Evolutionary conservation across 2,888 invertebrate species (phyloP), one percentile per base, ranked within the genome.

Genomic region (Hoplodrina blanda): DNA sequence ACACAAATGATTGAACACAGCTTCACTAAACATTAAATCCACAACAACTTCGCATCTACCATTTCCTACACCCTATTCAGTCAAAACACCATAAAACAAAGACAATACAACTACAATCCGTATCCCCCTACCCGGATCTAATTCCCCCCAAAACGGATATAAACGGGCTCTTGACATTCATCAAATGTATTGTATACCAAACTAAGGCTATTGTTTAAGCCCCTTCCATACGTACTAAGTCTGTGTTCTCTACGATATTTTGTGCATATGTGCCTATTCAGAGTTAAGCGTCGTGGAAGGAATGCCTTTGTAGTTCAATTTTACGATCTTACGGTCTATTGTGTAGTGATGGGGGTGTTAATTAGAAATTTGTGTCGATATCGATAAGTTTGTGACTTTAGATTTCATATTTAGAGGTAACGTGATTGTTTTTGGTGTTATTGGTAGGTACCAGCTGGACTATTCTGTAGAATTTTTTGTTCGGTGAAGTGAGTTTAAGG

Each of bases 281-380:
- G 82, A 88, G 89, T 88, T 86, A 89, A 89, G 81, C 88, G 81
- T 82, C 73, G 82, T 81, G 81, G 75, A 78, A 80, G 88, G 92
- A 92, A 92, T 91, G 87, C 91, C 83, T 91, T 92, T 92, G 92
- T 91, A 84, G 81, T 84, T 84, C 87, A 86, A 78, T 89, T 91
- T 91, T 91, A 92, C 87, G 91, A 89, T 82, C 82, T 81, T 84
- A 86, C 84, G 84, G 83, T 87, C 87, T 89, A 86, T 87, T 85
- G 69, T 65, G 5, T 88, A 91, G 88, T 68, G 91, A 76, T 82
- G 87, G 64, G 82, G 59, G 19, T 19, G 15, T 57, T 52, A 70
- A 66, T 73, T 65, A 69, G 20, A 50, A 62, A 44, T 69, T 55
- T 5, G n/a, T 44, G 33, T 62, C 61, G 69, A 73, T 78, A 68